Evolutionary conservation across 2,113 vertebrate genomes (phyloP).

Genomic region (Anser cygnoides): DNA sequence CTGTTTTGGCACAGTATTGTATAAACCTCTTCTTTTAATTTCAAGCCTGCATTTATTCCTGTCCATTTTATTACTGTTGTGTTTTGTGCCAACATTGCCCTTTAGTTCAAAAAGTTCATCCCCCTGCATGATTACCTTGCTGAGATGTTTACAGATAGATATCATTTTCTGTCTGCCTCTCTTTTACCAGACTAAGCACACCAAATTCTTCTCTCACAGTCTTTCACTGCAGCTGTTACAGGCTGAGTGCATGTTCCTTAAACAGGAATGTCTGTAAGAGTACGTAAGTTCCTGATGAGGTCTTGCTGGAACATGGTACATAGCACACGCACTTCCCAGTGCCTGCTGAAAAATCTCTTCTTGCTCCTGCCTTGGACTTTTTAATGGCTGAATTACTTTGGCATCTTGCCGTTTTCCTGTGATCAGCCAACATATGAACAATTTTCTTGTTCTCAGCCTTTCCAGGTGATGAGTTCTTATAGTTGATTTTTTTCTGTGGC

Average conservation of each 20-base stretch:
- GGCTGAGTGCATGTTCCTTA: neutral
- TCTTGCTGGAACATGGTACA: neutral
- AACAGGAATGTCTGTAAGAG: neutral
- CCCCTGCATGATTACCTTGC: neutral
- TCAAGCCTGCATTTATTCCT: constrained; percentile 24
- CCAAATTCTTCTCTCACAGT: neutral
- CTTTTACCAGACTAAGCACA: neutral
- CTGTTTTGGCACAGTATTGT: neutral
- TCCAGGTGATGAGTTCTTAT: neutral
- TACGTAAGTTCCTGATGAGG: neutral
- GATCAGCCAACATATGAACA: neutral
- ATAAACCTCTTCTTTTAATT: constrained; percentile 20
- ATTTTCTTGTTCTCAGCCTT: neutral
- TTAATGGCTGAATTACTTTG: neutral
- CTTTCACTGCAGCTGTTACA: constrained; percentile 13
- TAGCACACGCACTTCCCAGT: neutral
- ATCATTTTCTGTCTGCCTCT: constrained; percentile 6
- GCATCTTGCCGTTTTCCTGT: neutral
- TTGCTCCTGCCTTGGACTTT: neutral
- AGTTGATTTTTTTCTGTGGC: neutral
- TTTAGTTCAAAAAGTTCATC: constrained; percentile 28
- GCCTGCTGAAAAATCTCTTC: neutral
- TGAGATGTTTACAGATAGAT: neutral
- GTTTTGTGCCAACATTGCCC: constrained; percentile 3
- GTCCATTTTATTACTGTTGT: constrained; percentile 20